phyloP scores from a whole-genome alignment of 2,888 invertebrate species.

The Podabrus alpinus region DNA sequence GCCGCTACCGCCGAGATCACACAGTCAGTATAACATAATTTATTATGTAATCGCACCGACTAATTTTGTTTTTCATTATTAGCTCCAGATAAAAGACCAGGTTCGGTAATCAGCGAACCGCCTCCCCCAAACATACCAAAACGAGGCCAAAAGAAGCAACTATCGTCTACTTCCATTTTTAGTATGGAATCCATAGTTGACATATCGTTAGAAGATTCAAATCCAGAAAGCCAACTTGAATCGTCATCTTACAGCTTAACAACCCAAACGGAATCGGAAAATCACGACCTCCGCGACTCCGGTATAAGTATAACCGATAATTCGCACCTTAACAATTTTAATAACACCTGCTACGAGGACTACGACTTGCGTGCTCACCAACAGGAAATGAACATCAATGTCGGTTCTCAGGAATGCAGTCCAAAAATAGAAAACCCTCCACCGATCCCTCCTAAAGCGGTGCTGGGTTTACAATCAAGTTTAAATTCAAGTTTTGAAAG shows the following conservation, averaged over 20 bases:
- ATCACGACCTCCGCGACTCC: constrained; percentile 61
- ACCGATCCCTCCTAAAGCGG: constrained; percentile 52
- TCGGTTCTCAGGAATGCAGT: constrained; percentile 45
- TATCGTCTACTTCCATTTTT: constrained; percentile 56
- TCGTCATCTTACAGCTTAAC: constrained; percentile 39
- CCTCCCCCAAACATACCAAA: constrained; percentile 56
- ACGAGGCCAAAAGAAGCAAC: constrained; percentile 53
- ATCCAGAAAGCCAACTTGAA: constrained; percentile 49
- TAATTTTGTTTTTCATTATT: constrained; percentile 31
- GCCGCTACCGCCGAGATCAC: constrained; percentile 79
- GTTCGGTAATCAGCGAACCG: constrained; percentile 51
- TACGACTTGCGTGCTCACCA: constrained; percentile 50
- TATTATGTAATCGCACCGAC: neutral
- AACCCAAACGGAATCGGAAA: constrained; percentile 38
- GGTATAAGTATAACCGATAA: constrained; percentile 56
- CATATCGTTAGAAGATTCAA: constrained; percentile 56
- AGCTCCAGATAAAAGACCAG: constrained; percentile 63
- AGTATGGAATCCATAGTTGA: constrained; percentile 54
- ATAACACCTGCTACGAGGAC: constrained; percentile 54
- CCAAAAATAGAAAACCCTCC: constrained; percentile 49
- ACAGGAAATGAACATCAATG: constrained; percentile 53
- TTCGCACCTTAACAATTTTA: constrained; percentile 52
- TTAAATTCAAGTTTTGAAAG: constrained; percentile 48
- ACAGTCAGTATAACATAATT: constrained; percentile 60
- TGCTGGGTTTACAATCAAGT: constrained; percentile 36